Evolutionary conservation across 2,888 invertebrate species (phyloP), one percentile per base, ranked within the genome.

Genomic region (Nomada goodeniana): DNA sequence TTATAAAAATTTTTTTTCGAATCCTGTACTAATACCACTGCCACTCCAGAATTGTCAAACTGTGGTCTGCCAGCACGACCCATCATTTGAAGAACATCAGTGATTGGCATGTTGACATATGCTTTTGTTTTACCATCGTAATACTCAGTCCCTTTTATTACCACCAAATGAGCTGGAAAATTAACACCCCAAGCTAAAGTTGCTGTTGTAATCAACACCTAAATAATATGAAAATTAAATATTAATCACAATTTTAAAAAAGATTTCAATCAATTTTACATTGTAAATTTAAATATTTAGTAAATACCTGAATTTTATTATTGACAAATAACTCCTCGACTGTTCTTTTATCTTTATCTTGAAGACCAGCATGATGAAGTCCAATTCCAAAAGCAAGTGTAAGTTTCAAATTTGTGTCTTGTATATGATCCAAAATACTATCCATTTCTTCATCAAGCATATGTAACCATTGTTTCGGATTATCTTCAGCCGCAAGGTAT

Each of bases 181-280:
- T 99, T 99, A 10, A 99, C 99, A 52, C 99, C 99, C 99, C 99
- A 99, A 0, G 99, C 99, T 52, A 99, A 94, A 0, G 99, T 99
- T 4, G 99, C 98, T 0, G 99, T 99, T 76, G 99, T 98, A 84
- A 99, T 97, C 29, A 99, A 94, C 5, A 99, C 96, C 96, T 97
- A 86, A 70, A 83, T 47, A n/a, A 69, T 26, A 0, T 29, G 3
- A 52, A 60, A 42, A 23, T 20, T 53, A 7, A 20, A 23, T 47
- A 15, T 23, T 9, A 20, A 20, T 44, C 13, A 67, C 36, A 20
- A 36, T 36, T 36, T 7, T 36, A 7, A 36, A 36, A 36, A 36
- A 36, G 36, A 36, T 36, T 36, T 36, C 36, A 36, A 36, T 36
- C 36, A 36, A 36, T 36, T 36, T 36, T 7, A 36, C 36, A 36